Evolutionary conservation across 35 echinoderm and acorn worm genomes (phyloP).

Genomic region (Strongylocentrotus purpuratus): DNA sequence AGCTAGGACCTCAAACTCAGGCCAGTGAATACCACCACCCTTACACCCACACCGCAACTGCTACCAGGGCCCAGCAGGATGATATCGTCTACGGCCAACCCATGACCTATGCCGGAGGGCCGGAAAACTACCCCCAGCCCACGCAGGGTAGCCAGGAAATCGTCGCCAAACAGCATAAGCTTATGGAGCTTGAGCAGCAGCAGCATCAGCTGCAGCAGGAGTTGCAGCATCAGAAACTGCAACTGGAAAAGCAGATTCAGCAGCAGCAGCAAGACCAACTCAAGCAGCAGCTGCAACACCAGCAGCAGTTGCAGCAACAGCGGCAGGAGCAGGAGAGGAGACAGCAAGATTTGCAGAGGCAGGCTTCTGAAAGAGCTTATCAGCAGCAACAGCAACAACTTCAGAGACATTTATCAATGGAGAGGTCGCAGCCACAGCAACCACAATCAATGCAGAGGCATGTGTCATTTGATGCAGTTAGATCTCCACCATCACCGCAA

Average conservation of each 20-base stretch:
- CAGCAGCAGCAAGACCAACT: slow-evolving; percentile 4
- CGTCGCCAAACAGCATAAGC: slow-evolving; percentile 24
- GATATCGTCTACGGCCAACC: slow-evolving; percentile 13
- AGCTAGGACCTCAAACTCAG: slow-evolving; percentile 16
- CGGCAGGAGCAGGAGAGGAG: neutral
- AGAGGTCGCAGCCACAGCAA: neutral
- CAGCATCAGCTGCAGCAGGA: slow-evolving; percentile 15
- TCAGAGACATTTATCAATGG: neutral
- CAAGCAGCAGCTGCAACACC: slow-evolving; percentile 12
- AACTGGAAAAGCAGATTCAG: neutral
- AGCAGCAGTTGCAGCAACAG: neutral
- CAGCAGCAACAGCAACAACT: neutral
- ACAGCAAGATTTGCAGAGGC: neutral
- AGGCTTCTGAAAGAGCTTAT: neutral
- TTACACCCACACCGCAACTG: slow-evolving; percentile 34
- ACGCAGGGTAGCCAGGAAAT: slow-evolving; percentile 6
- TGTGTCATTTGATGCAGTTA: neutral
- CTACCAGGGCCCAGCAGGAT: slow-evolving; percentile 40
- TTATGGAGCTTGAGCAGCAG: slow-evolving; percentile 24
- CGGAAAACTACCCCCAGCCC: neutral
- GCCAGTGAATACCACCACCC: slow-evolving; percentile 29
- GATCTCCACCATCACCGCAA: neutral
- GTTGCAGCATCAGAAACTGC: slow-evolving; percentile 22
- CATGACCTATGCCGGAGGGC: slow-evolving; percentile 16
- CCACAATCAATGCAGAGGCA: neutral